Percentiles rank a stretch among this genome's conserved stretches.
These are phyloP conservation scores for Chondrosia reniformis DNA, from an alignment of 37 sponge, comb jelly and placozoan species.

Conservation along the genomic window DNA sequence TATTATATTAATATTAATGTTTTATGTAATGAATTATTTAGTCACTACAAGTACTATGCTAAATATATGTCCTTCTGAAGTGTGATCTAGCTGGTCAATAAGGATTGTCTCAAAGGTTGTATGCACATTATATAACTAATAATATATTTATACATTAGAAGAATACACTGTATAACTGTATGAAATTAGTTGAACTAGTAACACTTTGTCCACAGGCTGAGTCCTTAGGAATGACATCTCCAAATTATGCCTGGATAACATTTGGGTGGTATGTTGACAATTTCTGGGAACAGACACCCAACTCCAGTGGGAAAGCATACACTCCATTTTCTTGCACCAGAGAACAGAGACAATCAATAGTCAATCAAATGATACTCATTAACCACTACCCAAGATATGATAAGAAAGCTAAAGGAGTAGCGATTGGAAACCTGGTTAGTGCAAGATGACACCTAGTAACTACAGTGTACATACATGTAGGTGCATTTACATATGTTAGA, in stretches of 20 bases:
- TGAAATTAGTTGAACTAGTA: too few species aligned
- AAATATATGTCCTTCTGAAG: too few species aligned
- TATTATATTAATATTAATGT: neutral
- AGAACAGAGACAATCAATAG: neutral
- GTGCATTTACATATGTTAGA: neutral
- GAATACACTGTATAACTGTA: too few species aligned
- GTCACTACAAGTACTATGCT: too few species aligned
- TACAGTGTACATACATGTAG: too few species aligned
- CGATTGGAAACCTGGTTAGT: constrained; percentile 29
- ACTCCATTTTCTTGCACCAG: constrained; percentile 7
- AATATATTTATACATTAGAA: too few species aligned
- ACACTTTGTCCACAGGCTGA: constrained; percentile 29
- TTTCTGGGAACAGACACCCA: constrained; percentile 33
- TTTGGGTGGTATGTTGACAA: constrained; percentile 47
- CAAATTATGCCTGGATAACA: constrained; percentile 38
- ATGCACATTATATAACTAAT: too few species aligned
- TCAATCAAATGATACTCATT: constrained; percentile 32
- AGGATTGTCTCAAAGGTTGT: too few species aligned
- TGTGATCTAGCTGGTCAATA: too few species aligned
- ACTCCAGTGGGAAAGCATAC: neutral
- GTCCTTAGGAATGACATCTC: constrained; percentile 26
- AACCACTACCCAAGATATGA: constrained; percentile 35
- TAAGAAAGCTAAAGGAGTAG: neutral
- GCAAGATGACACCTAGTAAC: too few species aligned
- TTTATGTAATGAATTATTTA: neutral